A percentile compares a stretch with the other conserved stretches of the same genome.
phyloP scores from a whole-genome alignment of 2,797 vertebrate genomes.

The Trematomus bernacchii region DNA sequence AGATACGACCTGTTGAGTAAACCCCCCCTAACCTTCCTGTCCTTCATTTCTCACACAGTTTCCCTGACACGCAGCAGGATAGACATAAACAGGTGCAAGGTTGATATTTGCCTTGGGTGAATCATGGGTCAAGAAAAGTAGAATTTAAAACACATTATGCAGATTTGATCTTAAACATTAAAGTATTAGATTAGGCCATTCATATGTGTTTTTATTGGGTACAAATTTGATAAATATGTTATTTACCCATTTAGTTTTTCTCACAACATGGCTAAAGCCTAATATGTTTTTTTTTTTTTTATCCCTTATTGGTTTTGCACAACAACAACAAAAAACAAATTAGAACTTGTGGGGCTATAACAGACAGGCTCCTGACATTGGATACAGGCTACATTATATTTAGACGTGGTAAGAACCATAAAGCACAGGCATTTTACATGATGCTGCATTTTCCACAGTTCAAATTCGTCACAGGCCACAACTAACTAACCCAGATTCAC shows the following conservation, averaged over 20 bases:
- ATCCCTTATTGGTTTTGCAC: slow-evolving; percentile 1
- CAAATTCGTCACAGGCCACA: slow-evolving; percentile 4
- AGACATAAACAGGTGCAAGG: slow-evolving; percentile 60
- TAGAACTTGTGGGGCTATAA: background rate
- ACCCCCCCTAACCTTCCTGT: slow-evolving; percentile 23
- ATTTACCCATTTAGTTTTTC: background rate
- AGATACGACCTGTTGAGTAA: slow-evolving; percentile 36
- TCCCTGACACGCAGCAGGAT: slow-evolving; percentile 45
- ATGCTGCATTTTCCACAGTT: slow-evolving; percentile 18
- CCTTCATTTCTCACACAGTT: slow-evolving; percentile 32
- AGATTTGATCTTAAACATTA: too few species aligned
- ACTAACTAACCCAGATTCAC: slow-evolving; percentile 19
- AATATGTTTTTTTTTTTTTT: background rate
- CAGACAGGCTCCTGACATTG: slow-evolving; percentile 43
- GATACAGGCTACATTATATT: slow-evolving; percentile 67
- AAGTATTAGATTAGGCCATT: background rate
- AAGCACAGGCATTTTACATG: slow-evolving; percentile 11
- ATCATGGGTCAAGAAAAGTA: slow-evolving; percentile 22
- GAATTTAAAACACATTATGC: slow-evolving; percentile 2
- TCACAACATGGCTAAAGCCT: background rate
- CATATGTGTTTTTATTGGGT: background rate
- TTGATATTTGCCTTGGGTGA: slow-evolving; percentile 13
- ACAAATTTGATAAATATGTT: background rate
- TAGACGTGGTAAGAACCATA: slow-evolving; percentile 56
- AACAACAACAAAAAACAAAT: slow-evolving; percentile 7